phyloP scores from a whole-genome alignment of 2,888 invertebrate genomes.

The Latrodectus hesperus region DNA sequence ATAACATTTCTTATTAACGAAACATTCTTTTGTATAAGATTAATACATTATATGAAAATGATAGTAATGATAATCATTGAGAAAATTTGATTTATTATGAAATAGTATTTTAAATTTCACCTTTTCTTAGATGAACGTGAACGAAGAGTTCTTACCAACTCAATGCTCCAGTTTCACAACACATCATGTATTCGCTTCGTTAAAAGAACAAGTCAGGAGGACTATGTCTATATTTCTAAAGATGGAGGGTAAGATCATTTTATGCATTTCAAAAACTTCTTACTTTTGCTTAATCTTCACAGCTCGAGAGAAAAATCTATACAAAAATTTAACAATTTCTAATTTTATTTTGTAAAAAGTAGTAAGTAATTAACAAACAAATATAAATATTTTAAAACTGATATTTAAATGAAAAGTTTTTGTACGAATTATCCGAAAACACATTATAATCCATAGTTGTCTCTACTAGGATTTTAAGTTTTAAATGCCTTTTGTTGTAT shows the following conservation, averaged over 20 bases:
- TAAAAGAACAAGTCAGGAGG: constrained; percentile 78
- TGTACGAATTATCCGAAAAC: no score
- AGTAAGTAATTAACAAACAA: neutral
- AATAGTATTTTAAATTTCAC: neutral
- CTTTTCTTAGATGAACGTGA: constrained; percentile 35
- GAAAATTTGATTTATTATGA: no score
- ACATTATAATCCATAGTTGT: no score
- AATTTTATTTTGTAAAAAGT: neutral
- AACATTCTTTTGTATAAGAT: no score
- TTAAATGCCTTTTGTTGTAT: no score
- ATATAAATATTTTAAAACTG: neutral
- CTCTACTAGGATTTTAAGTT: no score
- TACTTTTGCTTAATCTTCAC: neutral
- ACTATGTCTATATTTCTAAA: constrained; percentile 79
- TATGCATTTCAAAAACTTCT: neutral
- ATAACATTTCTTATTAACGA: no score
- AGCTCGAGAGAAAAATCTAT: neutral
- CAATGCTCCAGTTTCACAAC: constrained; percentile 80
- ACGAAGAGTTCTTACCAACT: constrained; percentile 76
- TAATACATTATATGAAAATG: no score
- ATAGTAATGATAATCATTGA: no score
- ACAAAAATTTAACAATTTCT: neutral
- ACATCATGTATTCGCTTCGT: constrained; percentile 81
- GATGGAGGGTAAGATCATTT: constrained; percentile 74
- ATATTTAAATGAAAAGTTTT: no score